A percentile compares a stretch with the other conserved stretches of the same genome.
Evolutionary conservation across 2,113 vertebrate genomes (phyloP).

Genomic region (Gymnogyps californianus): DNA sequence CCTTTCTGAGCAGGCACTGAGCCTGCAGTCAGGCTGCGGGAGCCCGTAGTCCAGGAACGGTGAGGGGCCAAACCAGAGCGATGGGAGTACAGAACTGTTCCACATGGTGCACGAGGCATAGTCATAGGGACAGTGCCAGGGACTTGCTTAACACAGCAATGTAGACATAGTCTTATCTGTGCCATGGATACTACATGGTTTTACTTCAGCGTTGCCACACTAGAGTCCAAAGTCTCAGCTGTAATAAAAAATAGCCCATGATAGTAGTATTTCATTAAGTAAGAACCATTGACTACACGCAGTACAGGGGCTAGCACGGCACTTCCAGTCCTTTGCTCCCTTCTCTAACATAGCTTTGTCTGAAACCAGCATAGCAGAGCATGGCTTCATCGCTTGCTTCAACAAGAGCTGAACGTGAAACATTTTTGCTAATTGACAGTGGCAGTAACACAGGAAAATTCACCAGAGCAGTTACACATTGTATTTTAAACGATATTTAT

Average conservation of each 20-base stretch:
- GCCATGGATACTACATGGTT: background rate
- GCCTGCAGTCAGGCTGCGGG: background rate
- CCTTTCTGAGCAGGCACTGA: background rate
- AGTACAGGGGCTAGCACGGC: accelerated
- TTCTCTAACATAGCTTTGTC: background rate
- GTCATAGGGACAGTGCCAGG: background rate
- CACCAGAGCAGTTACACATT: background rate
- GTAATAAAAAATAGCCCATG: background rate
- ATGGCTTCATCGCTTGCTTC: background rate
- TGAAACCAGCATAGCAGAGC: background rate
- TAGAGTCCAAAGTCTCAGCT: background rate
- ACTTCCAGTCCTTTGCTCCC: background rate
- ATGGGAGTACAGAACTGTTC: background rate
- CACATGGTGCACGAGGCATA: accelerated
- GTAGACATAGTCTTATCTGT: background rate
- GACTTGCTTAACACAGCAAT: background rate
- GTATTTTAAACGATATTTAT: background rate
- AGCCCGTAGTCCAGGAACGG: background rate
- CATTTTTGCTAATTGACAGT: background rate
- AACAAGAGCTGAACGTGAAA: background rate
- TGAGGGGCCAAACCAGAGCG: accelerated
- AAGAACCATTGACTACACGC: accelerated
- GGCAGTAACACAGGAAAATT: background rate
- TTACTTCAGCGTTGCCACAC: background rate
- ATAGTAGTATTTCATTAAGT: background rate